Conservation (phyloP, 2,113 vertebrate genomes). For the Ginglymostoma cirratum region DNA sequence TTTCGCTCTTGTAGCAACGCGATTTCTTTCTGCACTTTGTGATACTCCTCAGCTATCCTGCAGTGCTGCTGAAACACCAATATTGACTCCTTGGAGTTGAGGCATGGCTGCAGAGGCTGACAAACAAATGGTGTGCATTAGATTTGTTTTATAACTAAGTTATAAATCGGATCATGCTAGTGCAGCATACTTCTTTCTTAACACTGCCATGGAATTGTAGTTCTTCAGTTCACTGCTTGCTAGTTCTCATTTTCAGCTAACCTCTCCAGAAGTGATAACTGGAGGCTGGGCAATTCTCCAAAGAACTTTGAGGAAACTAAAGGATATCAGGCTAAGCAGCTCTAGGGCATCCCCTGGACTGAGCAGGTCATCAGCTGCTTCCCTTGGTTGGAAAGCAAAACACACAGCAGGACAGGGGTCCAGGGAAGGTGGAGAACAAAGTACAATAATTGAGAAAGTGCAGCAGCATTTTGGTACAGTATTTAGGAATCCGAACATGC, state of each 20-base stretch:
- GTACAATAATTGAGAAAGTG: not conserved
- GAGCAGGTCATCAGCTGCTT: not conserved
- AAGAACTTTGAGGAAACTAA: not conserved
- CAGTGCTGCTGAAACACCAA: conserved; percentile 91
- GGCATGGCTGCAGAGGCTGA: conserved; percentile 84
- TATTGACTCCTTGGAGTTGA: conserved; percentile 81
- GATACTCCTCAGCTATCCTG: conserved; percentile 89
- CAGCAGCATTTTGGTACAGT: not conserved
- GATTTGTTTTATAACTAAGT: not conserved
- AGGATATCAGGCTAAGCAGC: not conserved
- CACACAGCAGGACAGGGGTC: not conserved
- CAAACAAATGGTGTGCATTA: not conserved
- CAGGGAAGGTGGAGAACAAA: not conserved
- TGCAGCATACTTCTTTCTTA: not conserved
- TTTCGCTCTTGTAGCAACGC: conserved; percentile 83
- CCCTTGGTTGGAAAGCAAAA: no score
- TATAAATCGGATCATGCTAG: not conserved
- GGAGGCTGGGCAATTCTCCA: not conserved
- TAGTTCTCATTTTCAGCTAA: not conserved
- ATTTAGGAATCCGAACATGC: not conserved
- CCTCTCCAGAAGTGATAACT: not conserved
- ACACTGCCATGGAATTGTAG: not conserved
- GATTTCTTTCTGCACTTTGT: conserved; percentile 89
- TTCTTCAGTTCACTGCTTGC: not conserved
- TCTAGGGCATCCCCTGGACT: not conserved